Evolutionary conservation across 2,113 vertebrate species (phyloP).

Genomic region (Gymnobelideus leadbeateri): DNA sequence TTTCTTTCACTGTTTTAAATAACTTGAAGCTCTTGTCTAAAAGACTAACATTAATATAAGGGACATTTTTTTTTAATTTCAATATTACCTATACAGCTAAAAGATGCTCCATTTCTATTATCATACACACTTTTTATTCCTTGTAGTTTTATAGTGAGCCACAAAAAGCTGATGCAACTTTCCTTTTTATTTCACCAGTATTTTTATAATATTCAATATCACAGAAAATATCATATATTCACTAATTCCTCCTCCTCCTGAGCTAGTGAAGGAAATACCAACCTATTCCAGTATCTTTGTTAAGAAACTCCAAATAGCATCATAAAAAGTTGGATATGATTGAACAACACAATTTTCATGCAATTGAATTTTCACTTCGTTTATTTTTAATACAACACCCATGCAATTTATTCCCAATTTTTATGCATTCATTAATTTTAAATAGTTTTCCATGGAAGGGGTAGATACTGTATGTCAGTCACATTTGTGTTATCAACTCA

Average conservation of each 20-base stretch:
- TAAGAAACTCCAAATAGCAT: background rate
- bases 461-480: background rate
- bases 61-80: background rate
- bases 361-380: background rate
- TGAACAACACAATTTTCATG: background rate
- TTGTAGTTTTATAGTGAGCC: background rate
- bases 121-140: background rate
- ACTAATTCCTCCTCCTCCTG: background rate
- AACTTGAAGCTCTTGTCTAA: background rate
- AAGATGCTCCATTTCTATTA: background rate
- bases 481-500: background rate
- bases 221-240: background rate
- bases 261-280: background rate
- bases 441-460: background rate
- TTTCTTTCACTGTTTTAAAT: background rate
- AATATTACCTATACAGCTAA: background rate
- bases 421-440: background rate
- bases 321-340: background rate
- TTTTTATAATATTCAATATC: background rate
- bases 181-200: background rate
- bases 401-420: background rate
- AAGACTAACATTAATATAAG: background rate
- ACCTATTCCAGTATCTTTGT: background rate
- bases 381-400: background rate
- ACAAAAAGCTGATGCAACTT: background rate